Evolutionary conservation across 1,140 invertebrate species (phyloP).

Genomic region (Meloidogyne hapla): DNA sequence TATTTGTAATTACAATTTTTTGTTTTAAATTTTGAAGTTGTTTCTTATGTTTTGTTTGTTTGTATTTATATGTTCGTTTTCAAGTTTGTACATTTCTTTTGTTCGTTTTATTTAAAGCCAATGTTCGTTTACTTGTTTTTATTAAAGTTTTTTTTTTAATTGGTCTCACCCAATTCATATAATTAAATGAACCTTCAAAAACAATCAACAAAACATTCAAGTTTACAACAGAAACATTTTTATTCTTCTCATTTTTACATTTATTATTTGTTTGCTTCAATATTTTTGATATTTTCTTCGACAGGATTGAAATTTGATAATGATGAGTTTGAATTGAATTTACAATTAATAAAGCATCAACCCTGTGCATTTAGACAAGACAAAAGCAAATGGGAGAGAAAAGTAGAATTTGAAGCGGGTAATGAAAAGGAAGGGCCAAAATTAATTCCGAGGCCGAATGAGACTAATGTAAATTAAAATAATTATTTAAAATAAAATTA

Average conservation of each 20-base stretch:
- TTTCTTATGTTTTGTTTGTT: too few species aligned
- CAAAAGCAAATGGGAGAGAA: constrained; percentile 58
- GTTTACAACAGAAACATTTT: too few species aligned
- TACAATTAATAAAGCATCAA: constrained; percentile 63
- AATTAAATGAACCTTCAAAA: too few species aligned
- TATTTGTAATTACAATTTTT: too few species aligned
- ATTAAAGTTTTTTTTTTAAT: too few species aligned
- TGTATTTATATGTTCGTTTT: too few species aligned
- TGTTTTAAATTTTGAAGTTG: too few species aligned
- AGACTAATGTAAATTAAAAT: constrained; percentile 18
- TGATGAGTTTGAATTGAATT: constrained; percentile 56
- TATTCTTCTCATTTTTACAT: background rate
- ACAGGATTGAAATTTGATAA: constrained; percentile 21
- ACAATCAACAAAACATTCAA: background rate
- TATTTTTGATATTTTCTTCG: constrained; percentile 8
- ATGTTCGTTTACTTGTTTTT: too few species aligned
- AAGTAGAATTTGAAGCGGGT: constrained; percentile 61
- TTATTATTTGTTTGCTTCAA: background rate
- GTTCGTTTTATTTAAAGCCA: too few species aligned
- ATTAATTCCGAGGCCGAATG: constrained; percentile 36
- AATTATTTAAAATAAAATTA: background rate
- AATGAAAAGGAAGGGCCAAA: constrained; percentile 56
- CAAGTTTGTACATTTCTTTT: too few species aligned
- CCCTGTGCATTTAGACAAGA: constrained; percentile 53
- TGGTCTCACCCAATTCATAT: too few species aligned